Percentiles rank a stretch among this genome's conserved stretches.
Conservation (phyloP, 2,797 vertebrate genomes). For the Borostomias antarcticus region DNA sequence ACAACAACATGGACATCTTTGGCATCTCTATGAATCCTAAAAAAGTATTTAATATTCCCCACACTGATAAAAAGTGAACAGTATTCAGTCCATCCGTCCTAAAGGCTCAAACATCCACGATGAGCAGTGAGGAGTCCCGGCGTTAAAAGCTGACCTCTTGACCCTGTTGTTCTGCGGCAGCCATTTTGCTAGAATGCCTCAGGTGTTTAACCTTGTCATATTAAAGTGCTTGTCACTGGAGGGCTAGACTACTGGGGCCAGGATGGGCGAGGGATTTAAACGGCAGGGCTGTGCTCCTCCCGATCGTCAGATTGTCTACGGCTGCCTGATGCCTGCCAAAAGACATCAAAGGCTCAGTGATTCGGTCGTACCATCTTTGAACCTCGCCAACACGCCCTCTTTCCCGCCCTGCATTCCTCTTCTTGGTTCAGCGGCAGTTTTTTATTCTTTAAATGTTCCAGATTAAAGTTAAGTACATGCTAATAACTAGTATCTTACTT, state of each 20-base stretch:
- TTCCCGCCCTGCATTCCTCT: slow-evolving; percentile 36
- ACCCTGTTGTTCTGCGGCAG: slow-evolving; percentile 35
- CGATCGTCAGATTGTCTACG: slow-evolving; percentile 74
- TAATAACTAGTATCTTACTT: neutral
- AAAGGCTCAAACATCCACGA: slow-evolving; percentile 28
- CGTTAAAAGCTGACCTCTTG: slow-evolving; percentile 45
- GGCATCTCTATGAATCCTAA: neutral
- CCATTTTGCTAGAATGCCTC: slow-evolving; percentile 58
- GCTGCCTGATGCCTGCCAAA: slow-evolving; percentile 68
- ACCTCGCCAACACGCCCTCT: slow-evolving; percentile 58
- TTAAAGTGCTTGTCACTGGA: slow-evolving; percentile 70
- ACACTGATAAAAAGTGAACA: slow-evolving; percentile 10
- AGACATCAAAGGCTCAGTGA: slow-evolving; percentile 74
- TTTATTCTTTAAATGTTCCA: slow-evolving; percentile 13
- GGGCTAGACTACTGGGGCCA: slow-evolving; percentile 54
- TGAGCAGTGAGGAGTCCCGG: slow-evolving; percentile 21
- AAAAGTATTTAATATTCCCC: neutral
- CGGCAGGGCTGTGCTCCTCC: slow-evolving; percentile 40
- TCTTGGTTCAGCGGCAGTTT: slow-evolving; percentile 10
- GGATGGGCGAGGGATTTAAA: slow-evolving; percentile 45
- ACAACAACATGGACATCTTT: too few relatives aligned
- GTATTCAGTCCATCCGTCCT: slow-evolving; percentile 27
- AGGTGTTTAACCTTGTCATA: slow-evolving; percentile 74
- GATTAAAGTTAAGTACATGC: neutral
- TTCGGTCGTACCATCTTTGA: slow-evolving; percentile 70